Evolutionary conservation across 1,140 invertebrate genomes (phyloP), one percentile per base, ranked within the genome.

Genomic region (Brachionus calyciflorus): DNA sequence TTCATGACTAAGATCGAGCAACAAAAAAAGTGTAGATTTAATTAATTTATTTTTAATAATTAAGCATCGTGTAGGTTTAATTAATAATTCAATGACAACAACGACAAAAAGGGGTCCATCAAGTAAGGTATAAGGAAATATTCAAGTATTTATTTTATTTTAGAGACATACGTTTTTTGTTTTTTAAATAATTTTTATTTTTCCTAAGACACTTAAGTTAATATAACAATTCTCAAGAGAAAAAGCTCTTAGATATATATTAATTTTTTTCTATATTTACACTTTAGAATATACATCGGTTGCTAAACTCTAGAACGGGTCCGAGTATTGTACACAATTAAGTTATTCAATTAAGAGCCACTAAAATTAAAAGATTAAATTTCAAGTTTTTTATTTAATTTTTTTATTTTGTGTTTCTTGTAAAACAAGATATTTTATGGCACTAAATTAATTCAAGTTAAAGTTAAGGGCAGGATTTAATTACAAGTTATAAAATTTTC

Each of bases 401-500:
- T 37, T 37, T 3, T 37, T 37, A 5, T 37, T 9, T 37, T 37
- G 33, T 37, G n/a, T n/a, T n/a, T n/a, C n/a, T n/a, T n/a, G n/a
- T n/a, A n/a, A 37, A 37, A 37, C 33, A 5, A 37, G 33, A 37
- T 37, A 37, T 57, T 49, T 60, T 60, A 60, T 60, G 55, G 55
- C 55, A 60, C 55, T 33, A 60, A 33, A 30, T 26, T 17, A 33
- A n/a, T n/a, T n/a, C n/a, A n/a, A n/a, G n/a, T n/a, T n/a, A n/a
- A n/a, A n/a, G n/a, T n/a, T 33, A 37, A 60, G 55, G 55, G 30
- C 55, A 60, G 30, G 55, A 60, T 60, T 60, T 60, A 60, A 60
- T 60, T 60, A 60, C 55, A 60, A 60, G 55, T 60, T 60, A 60
- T 60, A 60, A 60, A 60, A 60, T 33, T 17, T 60, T 17, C 26